Conservation (phyloP, 1,140 invertebrate genomes). For the Achatina immaculata region DNA sequence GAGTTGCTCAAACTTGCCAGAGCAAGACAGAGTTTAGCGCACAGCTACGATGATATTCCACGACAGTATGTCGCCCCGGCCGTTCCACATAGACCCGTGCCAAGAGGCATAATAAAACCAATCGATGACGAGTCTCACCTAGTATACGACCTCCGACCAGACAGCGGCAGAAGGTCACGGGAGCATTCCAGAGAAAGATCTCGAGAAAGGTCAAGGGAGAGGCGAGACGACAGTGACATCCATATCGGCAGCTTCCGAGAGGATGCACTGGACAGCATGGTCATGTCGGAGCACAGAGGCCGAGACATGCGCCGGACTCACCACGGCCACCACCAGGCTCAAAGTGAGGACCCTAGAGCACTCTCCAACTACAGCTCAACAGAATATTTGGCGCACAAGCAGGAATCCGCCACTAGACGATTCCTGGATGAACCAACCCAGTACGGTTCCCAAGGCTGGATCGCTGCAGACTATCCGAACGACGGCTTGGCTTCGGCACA, state of each 20-base stretch:
- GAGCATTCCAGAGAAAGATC: constrained; percentile 30
- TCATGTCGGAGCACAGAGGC: constrained; percentile 9
- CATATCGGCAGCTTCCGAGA: neutral
- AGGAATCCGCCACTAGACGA: constrained; percentile 54
- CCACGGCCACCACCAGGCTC: neutral
- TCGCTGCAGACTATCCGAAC: constrained; percentile 26
- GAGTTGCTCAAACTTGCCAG: constrained; percentile 72
- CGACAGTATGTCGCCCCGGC: constrained; percentile 45
- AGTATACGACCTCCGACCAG: constrained; percentile 9
- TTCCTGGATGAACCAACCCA: constrained; percentile 33
- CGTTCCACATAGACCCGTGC: constrained; percentile 63
- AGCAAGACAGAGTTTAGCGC: constrained; percentile 55
- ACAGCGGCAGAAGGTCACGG: constrained; percentile 33
- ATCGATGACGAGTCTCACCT: constrained; percentile 56
- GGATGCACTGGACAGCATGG: constrained; percentile 2
- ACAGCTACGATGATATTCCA: constrained; percentile 66
- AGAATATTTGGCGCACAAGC: constrained; percentile 67
- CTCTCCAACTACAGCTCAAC: constrained; percentile 65
- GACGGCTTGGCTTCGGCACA: neutral
- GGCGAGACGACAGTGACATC: constrained; percentile 33
- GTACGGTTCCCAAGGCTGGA: constrained; percentile 20
- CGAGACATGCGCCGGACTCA: neutral
- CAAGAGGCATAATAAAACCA: constrained; percentile 69
- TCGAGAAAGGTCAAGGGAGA: constrained; percentile 37
- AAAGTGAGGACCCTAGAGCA: neutral